A percentile compares a stretch with the other conserved stretches of the same genome.
Conservation (phyloP, 2,113 vertebrate genomes). For the Tenrec ecaudatus region DNA sequence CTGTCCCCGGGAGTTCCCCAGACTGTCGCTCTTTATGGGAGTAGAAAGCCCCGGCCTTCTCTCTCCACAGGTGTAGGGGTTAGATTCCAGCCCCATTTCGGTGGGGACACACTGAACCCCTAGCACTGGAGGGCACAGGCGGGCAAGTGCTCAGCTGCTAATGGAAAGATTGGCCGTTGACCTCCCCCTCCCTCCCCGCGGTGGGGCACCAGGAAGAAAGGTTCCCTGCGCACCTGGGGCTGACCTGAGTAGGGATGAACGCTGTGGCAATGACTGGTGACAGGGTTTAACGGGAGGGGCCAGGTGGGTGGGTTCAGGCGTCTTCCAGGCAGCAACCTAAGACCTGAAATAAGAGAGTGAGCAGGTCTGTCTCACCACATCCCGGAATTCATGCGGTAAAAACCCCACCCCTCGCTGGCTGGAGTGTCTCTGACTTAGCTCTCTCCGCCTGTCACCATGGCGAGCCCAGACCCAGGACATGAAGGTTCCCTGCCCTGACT, state of each 20-base stretch:
- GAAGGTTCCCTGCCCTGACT: neutral
- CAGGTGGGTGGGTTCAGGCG: neutral
- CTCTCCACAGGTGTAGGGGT: neutral
- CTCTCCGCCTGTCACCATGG: neutral
- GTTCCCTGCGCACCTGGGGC: neutral
- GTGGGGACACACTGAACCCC: neutral
- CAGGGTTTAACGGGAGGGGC: neutral
- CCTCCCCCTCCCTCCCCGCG: neutral
- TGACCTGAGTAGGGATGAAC: neutral
- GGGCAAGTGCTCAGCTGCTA: neutral
- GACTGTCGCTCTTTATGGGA: no score
- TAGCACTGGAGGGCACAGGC: neutral
- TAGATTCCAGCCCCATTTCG: neutral
- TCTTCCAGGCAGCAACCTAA: neutral
- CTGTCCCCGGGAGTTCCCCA: no score
- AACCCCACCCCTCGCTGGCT: neutral
- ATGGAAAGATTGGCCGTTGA: neutral
- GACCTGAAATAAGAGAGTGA: neutral
- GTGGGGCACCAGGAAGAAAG: no score
- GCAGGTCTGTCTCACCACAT: fast-evolving
- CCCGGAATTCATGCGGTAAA: neutral
- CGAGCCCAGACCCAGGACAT: neutral
- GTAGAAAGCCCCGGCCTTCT: no score
- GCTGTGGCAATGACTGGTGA: neutral
- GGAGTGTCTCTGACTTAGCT: neutral